phyloP scores from a whole-genome alignment of 2,888 invertebrate species.

The Endomychus coccineus region DNA sequence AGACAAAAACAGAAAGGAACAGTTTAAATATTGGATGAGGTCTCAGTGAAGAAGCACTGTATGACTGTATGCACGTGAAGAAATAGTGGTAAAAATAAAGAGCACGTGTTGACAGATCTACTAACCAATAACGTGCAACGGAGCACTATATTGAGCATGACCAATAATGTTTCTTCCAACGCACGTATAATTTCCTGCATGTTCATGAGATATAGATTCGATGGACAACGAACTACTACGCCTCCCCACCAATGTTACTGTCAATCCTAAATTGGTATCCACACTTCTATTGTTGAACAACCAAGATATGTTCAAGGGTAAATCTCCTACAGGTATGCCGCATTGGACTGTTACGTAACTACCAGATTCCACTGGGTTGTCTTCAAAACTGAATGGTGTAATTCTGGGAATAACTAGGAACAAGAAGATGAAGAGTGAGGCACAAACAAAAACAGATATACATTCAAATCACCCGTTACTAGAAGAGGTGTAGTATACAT shows the following conservation, averaged over 20 bases:
- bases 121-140: slow-evolving; percentile 63
- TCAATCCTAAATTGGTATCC: slow-evolving; percentile 20
- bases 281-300: slow-evolving; percentile 59
- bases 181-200: slow-evolving; percentile 63
- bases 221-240: slow-evolving; percentile 50
- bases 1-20: no score
- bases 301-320: slow-evolving; percentile 63
- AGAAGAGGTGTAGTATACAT: slow-evolving; percentile 55
- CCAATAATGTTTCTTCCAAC: slow-evolving; percentile 64
- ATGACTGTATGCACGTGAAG: no score
- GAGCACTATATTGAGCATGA: slow-evolving; percentile 58
- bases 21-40: no score
- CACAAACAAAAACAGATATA: slow-evolving; percentile 15
- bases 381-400: slow-evolving; percentile 39
- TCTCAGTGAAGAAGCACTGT: no score
- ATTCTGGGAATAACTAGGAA: slow-evolving; percentile 64
- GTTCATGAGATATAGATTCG: slow-evolving; percentile 25
- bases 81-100: no score
- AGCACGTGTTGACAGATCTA: no score
- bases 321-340: slow-evolving; percentile 62
- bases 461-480: slow-evolving; percentile 59
- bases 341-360: slow-evolving; percentile 63
- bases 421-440: neutral
- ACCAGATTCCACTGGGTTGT: slow-evolving; percentile 58
- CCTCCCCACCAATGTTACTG: slow-evolving; percentile 23